phyloP scores from a whole-genome alignment of 1,140 invertebrate genomes.

The Anastatus disparis region DNA sequence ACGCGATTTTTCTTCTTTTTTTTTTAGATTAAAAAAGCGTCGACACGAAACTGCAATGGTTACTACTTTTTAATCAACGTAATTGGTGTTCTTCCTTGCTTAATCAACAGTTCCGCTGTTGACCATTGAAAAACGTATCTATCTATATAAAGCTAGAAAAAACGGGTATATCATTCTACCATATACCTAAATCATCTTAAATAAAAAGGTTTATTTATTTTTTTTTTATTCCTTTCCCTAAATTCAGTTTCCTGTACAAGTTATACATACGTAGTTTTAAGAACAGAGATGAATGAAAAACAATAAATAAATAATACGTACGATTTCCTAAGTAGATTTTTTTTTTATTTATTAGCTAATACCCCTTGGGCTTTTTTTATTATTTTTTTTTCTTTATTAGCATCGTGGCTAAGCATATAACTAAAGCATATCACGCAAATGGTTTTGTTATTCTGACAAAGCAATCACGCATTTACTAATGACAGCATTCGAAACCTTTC shows the following conservation, averaged over 20 bases:
- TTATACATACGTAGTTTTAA: slow-evolving; percentile 22
- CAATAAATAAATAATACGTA: slow-evolving; percentile 27
- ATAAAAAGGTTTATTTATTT: slow-evolving; percentile 21
- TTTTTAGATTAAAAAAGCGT: slow-evolving; percentile 40
- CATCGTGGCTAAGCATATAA: slow-evolving; percentile 24
- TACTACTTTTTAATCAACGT: slow-evolving; percentile 63
- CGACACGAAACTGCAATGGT: slow-evolving; percentile 52
- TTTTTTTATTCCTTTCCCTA: neutral
- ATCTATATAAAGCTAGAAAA: slow-evolving; percentile 63
- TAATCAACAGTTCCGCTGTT: slow-evolving; percentile 61
- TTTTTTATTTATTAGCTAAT: slow-evolving; percentile 5
- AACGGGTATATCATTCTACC: slow-evolving; percentile 19
- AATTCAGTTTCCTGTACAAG: slow-evolving; percentile 21
- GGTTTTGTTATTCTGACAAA: slow-evolving; percentile 1
- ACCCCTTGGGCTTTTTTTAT: neutral
- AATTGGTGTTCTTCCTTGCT: slow-evolving; percentile 68
- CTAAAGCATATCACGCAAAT: slow-evolving; percentile 27
- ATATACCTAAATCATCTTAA: slow-evolving; percentile 26
- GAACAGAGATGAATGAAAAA: slow-evolving; percentile 1
- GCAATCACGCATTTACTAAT: neutral
- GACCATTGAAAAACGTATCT: slow-evolving; percentile 62
- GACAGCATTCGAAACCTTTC: neutral
- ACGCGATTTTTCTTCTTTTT: too few species aligned
- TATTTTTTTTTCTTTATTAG: neutral
- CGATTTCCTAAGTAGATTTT: slow-evolving; percentile 8